These are phyloP conservation scores for Reinhardtius hippoglossoides DNA, from an alignment of 2,113 vertebrate species.

Conservation along the genomic window DNA sequence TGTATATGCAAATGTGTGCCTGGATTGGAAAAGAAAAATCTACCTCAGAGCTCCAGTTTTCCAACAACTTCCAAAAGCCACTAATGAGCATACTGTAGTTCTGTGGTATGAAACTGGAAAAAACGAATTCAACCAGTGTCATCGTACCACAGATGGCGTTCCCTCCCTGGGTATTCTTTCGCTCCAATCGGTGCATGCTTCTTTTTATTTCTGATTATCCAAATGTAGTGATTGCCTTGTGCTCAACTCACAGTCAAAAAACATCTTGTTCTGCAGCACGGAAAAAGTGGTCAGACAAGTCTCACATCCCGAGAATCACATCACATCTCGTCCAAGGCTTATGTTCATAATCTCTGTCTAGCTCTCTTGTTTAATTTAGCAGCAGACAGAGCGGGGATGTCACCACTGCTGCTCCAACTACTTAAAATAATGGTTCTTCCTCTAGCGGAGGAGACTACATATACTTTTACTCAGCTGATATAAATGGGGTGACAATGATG, in stretches of 20 bases:
- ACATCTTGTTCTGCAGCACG: background rate
- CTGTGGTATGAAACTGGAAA: background rate
- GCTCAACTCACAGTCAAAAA: background rate
- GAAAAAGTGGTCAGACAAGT: background rate
- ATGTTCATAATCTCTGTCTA: background rate
- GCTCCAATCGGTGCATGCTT: background rate
- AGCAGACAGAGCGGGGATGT: constrained; percentile 2
- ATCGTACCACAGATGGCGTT: constrained; percentile 11
- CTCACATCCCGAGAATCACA: constrained; percentile 6
- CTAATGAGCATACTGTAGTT: background rate
- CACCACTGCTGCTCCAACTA: background rate
- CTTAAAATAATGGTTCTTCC: constrained; percentile 12
- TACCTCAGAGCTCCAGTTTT: background rate
- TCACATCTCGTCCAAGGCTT: background rate
- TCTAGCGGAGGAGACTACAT: background rate
- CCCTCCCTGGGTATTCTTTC: background rate
- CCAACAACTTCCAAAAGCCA: background rate
- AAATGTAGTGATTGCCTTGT: constrained; percentile 2
- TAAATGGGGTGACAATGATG: background rate
- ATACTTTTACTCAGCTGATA: constrained; percentile 2
- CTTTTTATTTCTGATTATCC: constrained; percentile 22
- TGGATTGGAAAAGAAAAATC: background rate
- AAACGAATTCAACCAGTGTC: background rate
- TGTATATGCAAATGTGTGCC: constrained; percentile 3
- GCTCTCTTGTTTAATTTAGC: constrained; percentile 12